Evolutionary conservation across 2,888 invertebrate genomes (phyloP).

Genomic region (Diarsia mendica): DNA sequence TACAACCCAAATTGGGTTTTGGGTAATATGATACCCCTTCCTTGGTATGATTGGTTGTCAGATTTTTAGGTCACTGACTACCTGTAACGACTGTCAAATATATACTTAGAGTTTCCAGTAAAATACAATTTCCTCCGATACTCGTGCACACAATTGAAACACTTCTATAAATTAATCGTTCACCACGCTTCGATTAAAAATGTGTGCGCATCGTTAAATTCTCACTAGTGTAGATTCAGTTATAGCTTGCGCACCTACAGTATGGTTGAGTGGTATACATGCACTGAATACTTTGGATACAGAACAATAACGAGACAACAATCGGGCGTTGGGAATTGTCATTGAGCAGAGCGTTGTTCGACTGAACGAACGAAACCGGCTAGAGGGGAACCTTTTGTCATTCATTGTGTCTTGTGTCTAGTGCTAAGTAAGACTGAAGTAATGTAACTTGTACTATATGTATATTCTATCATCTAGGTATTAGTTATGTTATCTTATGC

Average conservation of each 20-base stretch:
- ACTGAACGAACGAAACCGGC: conserved; percentile 41
- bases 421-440: conserved; percentile 29
- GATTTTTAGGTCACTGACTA: too few relatives aligned
- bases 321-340: conserved; percentile 70
- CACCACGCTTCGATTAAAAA: conserved; percentile 43
- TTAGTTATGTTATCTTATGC: too few relatives aligned
- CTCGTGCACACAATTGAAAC: background rate
- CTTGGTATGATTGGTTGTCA: too few relatives aligned
- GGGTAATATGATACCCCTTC: too few relatives aligned
- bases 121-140: background rate
- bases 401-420: conserved; percentile 55
- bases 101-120: too few relatives aligned
- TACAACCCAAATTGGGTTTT: too few relatives aligned
- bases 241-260: conserved; percentile 46
- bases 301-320: conserved; percentile 77
- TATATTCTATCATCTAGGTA: conserved; percentile 15
- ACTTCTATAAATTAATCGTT: conserved; percentile 16
- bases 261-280: conserved; percentile 79
- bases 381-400: conserved; percentile 46
- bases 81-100: too few relatives aligned
- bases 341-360: conserved; percentile 62
- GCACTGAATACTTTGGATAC: conserved; percentile 77
- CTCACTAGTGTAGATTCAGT: conserved; percentile 39
- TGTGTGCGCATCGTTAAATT: conserved; percentile 48
- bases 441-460: background rate